Conservation (phyloP, 2,797 vertebrate species). For the Pseudochirops corinnae region DNA sequence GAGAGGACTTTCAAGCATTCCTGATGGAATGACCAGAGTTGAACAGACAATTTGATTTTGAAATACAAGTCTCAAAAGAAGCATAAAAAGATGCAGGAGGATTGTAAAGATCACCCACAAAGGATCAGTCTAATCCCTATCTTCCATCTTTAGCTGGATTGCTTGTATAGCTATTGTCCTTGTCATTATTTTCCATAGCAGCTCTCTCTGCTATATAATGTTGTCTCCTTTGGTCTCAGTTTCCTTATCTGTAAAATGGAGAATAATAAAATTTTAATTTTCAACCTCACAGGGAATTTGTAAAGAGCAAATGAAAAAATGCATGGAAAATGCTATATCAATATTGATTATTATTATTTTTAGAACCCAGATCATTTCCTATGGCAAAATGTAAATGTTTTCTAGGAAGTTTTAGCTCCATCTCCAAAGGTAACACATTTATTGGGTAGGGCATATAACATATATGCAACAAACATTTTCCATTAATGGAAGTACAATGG, state of each 20-base stretch:
- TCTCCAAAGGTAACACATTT: neutral
- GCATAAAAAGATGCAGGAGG: too few species aligned
- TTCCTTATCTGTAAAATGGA: neutral
- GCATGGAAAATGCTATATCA: neutral
- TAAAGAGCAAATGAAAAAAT: neutral
- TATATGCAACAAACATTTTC: neutral
- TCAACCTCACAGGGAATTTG: neutral
- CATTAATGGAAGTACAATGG: neutral
- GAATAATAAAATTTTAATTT: neutral
- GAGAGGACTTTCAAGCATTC: too few species aligned
- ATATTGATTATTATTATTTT: neutral
- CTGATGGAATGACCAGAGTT: too few species aligned
- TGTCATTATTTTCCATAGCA: neutral
- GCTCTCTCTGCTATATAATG: neutral
- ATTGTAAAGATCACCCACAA: too few species aligned
- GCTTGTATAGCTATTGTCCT: too few species aligned
- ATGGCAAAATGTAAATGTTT: neutral
- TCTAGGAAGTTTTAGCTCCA: neutral
- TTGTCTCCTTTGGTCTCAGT: neutral
- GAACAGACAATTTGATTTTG: too few species aligned
- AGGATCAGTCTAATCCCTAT: too few species aligned
- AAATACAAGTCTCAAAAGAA: too few species aligned
- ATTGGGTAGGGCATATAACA: neutral
- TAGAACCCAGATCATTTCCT: neutral
- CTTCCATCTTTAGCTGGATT: too few species aligned